Percentiles rank a stretch among this genome's conserved stretches.
These are phyloP conservation scores for Lithophane socia DNA, from an alignment of 2,888 invertebrate genomes.

Conservation along the genomic window DNA sequence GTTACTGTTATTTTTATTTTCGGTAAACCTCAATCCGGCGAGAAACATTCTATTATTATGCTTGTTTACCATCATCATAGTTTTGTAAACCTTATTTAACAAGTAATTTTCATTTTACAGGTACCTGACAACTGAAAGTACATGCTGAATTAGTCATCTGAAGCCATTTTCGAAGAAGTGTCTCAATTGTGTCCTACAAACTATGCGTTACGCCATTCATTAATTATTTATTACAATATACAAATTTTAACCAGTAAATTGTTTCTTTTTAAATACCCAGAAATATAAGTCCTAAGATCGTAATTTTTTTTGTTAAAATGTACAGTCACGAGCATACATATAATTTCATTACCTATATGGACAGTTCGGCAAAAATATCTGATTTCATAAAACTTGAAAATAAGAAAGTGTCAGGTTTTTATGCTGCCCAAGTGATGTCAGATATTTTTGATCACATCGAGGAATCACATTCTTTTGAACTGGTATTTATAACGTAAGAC, in stretches of 20 bases:
- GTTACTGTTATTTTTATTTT: constrained; percentile 82
- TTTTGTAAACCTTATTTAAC: neutral
- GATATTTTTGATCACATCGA: too few species aligned
- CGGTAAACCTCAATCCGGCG: constrained; percentile 88
- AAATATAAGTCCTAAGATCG: too few species aligned
- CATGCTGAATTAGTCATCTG: neutral
- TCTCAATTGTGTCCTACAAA: neutral
- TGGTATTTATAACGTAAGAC: too few species aligned
- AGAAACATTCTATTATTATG: constrained; percentile 72
- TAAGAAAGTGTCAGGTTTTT: too few species aligned
- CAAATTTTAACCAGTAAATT: neutral
- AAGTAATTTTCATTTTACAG: constrained; percentile 21
- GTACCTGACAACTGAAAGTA: neutral
- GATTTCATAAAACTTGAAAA: too few species aligned
- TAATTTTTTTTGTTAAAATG: too few species aligned
- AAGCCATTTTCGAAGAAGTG: neutral
- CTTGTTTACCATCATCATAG: neutral
- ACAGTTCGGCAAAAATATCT: too few species aligned
- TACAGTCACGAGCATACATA: too few species aligned
- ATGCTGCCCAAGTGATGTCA: too few species aligned
- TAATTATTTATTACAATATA: neutral
- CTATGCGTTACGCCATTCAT: neutral
- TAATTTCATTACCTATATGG: too few species aligned
- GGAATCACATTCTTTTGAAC: too few species aligned
- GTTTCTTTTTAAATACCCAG: neutral